Percentiles rank a stretch among this genome's conserved stretches.
phyloP scores from a whole-genome alignment of 2,113 vertebrate species.

The Sciurus niger region DNA sequence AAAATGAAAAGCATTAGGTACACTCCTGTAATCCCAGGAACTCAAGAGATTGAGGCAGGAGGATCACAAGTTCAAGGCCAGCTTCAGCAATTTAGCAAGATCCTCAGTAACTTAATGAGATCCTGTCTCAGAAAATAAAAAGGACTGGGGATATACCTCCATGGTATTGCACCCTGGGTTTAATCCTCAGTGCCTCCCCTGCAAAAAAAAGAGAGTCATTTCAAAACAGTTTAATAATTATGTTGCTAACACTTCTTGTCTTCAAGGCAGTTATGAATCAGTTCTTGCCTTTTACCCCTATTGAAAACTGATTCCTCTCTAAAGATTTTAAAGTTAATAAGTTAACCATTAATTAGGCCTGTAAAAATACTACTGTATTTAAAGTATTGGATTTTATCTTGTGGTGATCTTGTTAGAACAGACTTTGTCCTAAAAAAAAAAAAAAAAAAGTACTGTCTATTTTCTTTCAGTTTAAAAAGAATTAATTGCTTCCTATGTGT shows the following conservation, averaged over 20 bases:
- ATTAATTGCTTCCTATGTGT: not conserved
- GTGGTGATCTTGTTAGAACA: slow-evolving; percentile 29
- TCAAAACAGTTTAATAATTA: not conserved
- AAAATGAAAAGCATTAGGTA: not conserved
- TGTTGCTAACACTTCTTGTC: not conserved
- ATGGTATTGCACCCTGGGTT: too few relatives aligned
- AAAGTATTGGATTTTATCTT: not conserved
- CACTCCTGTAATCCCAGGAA: too few relatives aligned
- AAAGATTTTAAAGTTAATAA: slow-evolving; percentile 49
- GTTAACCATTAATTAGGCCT: not conserved
- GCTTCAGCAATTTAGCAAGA: too few relatives aligned
- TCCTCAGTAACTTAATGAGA: too few relatives aligned
- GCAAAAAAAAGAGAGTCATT: not conserved
- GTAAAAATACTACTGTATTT: not conserved
- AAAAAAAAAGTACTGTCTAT: not conserved
- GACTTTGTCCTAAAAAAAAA: slow-evolving; percentile 46
- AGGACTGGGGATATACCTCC: too few relatives aligned
- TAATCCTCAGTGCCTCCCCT: too few relatives aligned
- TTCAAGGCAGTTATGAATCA: slow-evolving; percentile 40
- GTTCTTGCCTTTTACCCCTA: not conserved
- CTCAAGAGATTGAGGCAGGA: too few relatives aligned
- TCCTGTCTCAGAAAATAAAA: too few relatives aligned
- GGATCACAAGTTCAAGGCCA: too few relatives aligned
- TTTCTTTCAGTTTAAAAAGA: slow-evolving; percentile 64
- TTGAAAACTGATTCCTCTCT: slow-evolving; percentile 41